Conservation (phyloP, 1,140 invertebrate genomes). For the Drosophila burlai region DNA sequence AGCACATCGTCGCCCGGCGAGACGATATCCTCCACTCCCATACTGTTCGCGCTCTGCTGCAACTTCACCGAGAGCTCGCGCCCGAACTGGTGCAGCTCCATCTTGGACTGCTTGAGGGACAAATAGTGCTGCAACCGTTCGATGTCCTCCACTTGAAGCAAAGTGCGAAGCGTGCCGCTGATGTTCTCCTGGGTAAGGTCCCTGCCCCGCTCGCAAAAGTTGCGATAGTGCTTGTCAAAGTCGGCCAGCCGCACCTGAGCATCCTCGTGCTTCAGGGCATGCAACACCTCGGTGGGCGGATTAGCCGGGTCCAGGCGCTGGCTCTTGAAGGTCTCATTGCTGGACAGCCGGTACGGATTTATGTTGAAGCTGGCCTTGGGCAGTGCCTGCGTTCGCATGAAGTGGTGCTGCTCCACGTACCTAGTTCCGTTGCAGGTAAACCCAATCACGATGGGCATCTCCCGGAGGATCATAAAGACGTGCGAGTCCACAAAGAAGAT, state of each 20-base stretch:
- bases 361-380: conserved; percentile 65
- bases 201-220: conserved; percentile 51
- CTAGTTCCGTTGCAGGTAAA: conserved; percentile 39
- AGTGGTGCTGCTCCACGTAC: conserved; percentile 79
- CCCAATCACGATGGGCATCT: conserved; percentile 73
- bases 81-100: conserved; percentile 67
- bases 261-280: conserved; percentile 53
- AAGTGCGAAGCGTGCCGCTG: conserved; percentile 41
- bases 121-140: conserved; percentile 65
- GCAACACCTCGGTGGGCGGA: conserved; percentile 45
- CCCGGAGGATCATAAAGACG: conserved; percentile 68
- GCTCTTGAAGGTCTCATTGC: conserved; percentile 46
- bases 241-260: conserved; percentile 47
- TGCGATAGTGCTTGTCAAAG: conserved; percentile 57
- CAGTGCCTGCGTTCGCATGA: conserved; percentile 69
- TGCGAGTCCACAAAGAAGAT: conserved; percentile 80
- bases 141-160: conserved; percentile 77
- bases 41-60: conserved; percentile 19
- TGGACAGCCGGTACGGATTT: conserved; percentile 66
- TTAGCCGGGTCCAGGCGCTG: conserved; percentile 37
- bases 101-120: conserved; percentile 59
- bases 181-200: conserved; percentile 54
- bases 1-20: conserved; percentile 70
- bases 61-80: conserved; percentile 71
- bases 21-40: conserved; percentile 66